These are phyloP conservation scores for Apamea anceps DNA, from an alignment of 2,888 invertebrate species.

Conservation along the genomic window DNA sequence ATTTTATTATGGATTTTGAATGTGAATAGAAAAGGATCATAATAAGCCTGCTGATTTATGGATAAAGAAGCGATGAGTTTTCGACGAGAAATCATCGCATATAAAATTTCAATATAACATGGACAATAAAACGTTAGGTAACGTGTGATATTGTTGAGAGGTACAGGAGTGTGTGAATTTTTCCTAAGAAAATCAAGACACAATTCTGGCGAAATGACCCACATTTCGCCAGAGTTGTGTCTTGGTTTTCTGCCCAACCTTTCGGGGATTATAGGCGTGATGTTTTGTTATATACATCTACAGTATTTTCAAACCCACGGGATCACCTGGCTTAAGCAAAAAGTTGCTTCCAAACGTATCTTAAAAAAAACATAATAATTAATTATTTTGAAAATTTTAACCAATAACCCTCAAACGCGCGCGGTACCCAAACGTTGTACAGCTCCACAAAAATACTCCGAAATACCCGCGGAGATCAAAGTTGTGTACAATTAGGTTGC, in stretches of 20 bases:
- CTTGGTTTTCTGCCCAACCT: not conserved
- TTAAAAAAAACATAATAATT: not conserved
- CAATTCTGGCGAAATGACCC: too few species aligned
- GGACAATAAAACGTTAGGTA: not conserved
- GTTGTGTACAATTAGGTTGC: conserved; percentile 83
- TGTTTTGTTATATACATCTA: not conserved
- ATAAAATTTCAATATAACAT: not conserved
- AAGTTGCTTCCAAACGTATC: too few species aligned
- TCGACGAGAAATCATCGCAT: not conserved
- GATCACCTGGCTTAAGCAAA: too few species aligned
- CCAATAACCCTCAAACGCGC: conserved; percentile 36
- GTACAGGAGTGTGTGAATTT: not conserved
- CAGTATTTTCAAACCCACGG: too few species aligned
- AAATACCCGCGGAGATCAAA: conserved; percentile 83
- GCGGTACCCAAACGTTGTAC: conserved; percentile 54
- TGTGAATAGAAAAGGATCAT: not conserved
- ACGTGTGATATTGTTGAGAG: not conserved
- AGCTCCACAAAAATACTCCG: conserved; percentile 71
- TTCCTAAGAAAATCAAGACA: not conserved
- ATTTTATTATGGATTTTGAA: too few species aligned
- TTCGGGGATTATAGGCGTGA: not conserved
- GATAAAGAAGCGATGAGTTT: not conserved
- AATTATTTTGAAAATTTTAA: not conserved
- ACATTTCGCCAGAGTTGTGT: too few species aligned
- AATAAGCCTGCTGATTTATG: not conserved